Conservation (phyloP, 2,797 vertebrate genomes). For the Gephyroberyx darwinii region DNA sequence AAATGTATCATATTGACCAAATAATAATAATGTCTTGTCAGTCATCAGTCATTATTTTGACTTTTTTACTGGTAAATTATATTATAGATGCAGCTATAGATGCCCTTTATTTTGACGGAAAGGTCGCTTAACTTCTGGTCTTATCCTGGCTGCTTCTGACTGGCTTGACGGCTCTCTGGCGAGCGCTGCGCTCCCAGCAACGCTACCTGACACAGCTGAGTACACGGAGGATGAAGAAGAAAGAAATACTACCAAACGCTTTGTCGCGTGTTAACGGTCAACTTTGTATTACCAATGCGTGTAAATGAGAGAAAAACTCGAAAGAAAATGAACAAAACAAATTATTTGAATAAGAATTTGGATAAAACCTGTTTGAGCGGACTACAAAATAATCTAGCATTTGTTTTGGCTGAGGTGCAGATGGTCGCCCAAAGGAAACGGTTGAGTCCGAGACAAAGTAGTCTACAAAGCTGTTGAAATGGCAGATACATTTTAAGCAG, state of each 20-base stretch:
- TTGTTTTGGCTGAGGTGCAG: constrained; percentile 17
- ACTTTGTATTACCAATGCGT: constrained; percentile 11
- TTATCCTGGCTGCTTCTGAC: neutral
- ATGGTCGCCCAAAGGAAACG: constrained; percentile 3
- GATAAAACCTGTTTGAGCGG: neutral
- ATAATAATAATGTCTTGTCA: too few relatives aligned
- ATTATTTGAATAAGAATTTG: neutral
- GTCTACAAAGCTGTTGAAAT: constrained; percentile 4
- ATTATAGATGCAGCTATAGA: too few relatives aligned
- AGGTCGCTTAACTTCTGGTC: constrained; percentile 14
- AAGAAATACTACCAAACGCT: constrained; percentile 30
- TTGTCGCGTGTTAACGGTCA: constrained; percentile 20
- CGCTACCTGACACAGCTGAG: constrained; percentile 49
- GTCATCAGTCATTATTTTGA: too few relatives aligned
- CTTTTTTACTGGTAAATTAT: too few relatives aligned
- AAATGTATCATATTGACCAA: too few relatives aligned
- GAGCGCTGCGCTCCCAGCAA: constrained; percentile 26
- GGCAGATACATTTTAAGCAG: neutral
- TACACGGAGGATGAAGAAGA: constrained; percentile 49
- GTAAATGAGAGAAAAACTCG: neutral
- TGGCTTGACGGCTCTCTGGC: neutral
- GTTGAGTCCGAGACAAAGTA: constrained; percentile 14
- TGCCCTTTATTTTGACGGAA: constrained; percentile 25
- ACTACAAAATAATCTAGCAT: constrained; percentile 10
- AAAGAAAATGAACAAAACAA: neutral